phyloP scores from a whole-genome alignment of 1,140 invertebrate genomes.

The Meloidogyne hapla region DNA sequence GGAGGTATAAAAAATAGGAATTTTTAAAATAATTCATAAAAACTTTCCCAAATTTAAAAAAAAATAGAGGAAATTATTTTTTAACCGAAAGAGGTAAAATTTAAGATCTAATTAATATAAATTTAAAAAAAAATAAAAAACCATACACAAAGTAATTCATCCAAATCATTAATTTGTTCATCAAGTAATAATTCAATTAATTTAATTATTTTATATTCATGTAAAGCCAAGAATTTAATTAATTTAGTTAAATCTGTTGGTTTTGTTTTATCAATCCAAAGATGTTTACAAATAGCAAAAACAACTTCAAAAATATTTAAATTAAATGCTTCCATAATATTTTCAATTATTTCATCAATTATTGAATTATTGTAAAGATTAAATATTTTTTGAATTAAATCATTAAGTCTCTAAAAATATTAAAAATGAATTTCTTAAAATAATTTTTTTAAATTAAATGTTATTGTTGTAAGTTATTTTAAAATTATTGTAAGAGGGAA shows the following conservation, averaged over 20 bases:
- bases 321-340: not conserved
- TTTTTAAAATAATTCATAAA: too few relatives aligned
- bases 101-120: too few relatives aligned
- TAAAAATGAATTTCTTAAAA: too few relatives aligned
- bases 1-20: too few relatives aligned
- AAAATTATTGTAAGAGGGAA: too few relatives aligned
- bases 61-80: too few relatives aligned
- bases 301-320: conserved; percentile 20
- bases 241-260: conserved; percentile 3
- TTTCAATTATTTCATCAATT: not conserved
- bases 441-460: too few relatives aligned
- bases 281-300: conserved; percentile 12
- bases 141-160: not conserved
- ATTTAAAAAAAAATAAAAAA: not conserved
- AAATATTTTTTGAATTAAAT: not conserved
- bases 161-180: not conserved
- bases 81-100: too few relatives aligned
- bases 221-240: conserved; percentile 13
- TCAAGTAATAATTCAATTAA: conserved; percentile 13
- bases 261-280: not conserved
- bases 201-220: conserved; percentile 16
- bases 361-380: not conserved
- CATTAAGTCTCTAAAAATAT: not conserved
- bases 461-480: too few relatives aligned
- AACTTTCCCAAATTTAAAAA: too few relatives aligned